Base-by-base conservation (phyloP, 2,888 invertebrate genomes). In the Phasia obesa region DNA sequence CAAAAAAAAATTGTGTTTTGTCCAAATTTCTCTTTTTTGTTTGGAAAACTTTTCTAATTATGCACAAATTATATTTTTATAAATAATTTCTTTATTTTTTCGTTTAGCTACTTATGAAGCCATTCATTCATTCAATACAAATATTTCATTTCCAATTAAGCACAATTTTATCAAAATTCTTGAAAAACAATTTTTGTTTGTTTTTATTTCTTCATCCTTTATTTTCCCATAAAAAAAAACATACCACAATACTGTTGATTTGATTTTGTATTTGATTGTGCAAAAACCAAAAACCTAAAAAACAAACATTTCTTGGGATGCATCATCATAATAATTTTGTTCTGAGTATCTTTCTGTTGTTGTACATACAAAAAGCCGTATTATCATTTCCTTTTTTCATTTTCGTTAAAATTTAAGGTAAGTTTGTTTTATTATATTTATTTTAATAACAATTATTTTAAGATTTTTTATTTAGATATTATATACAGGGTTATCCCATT, bases 341-440 rank as follows among this genome's bases (percentile, higher is more conserved):
- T 77, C 60, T 77, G 60, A 69, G 69, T 62, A 74, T 74, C 62
- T 64, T 70, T 42, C 62, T 81, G 64, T 70, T 75, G 75, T 83
- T 83, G 83, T 83, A 83, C 83, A 83, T 83, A 83, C 64, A 70
- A 79, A 79, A 73, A 83, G 83, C 83, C 78, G 83, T 83, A 79
- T 83, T 78, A 83, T 83, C 71, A 83, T 75, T 74, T 79, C 59
- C 71, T 78, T 77, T 83, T 82, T 83, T 79, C 57, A 75, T 83
- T 83, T 83, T 79, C 78, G 70, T 83, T 75, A 70, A 75, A 79
- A 75, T 67, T 75, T 71, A 60, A 79, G 83, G 78, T 79, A 83
- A 79, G 78, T 83, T 75, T 62, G 0, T 4, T 42, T 42, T n/a
- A 42, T 42, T n/a, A n/a, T 13, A 42, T 42, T 42, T 4, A 15